Evolutionary conservation across 2,113 vertebrate species (phyloP).

Genomic region (Ictalurus furcatus): DNA sequence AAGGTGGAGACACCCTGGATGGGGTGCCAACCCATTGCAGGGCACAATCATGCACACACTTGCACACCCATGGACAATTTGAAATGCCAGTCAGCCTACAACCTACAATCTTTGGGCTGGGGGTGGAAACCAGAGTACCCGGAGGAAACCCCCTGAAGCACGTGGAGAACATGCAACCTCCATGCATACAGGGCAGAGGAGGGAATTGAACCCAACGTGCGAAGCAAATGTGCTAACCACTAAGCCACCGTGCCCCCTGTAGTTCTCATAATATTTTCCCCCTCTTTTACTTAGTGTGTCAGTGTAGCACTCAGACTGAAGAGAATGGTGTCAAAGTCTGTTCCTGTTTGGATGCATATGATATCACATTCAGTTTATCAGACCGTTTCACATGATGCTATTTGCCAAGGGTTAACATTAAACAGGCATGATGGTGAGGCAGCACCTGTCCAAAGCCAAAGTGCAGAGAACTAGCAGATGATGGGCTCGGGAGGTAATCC

Average conservation of each 20-base stretch:
- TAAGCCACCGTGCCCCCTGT: neutral
- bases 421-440: constrained; percentile 34
- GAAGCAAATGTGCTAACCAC: too few relatives aligned
- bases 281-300: neutral
- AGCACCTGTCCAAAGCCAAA: constrained; percentile 41
- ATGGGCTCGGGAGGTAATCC: constrained; percentile 70
- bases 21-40: too few relatives aligned
- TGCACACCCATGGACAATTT: too few relatives aligned
- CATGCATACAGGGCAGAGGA: too few relatives aligned
- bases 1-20: too few relatives aligned
- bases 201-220: too few relatives aligned
- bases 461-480: constrained; percentile 45
- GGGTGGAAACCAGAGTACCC: too few relatives aligned
- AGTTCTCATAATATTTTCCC: constrained; percentile 1
- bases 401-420: constrained; percentile 46
- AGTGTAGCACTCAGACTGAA: neutral
- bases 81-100: too few relatives aligned
- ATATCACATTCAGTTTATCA: constrained; percentile 49
- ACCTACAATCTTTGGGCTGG: too few relatives aligned
- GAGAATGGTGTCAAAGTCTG: constrained; percentile 34
- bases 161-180: too few relatives aligned
- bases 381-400: constrained; percentile 26
- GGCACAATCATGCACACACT: too few relatives aligned
- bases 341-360: constrained; percentile 28
- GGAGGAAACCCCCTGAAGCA: too few relatives aligned